Conservation (phyloP, 2,797 vertebrate species). For the Pseudocheirus occidentalis region DNA sequence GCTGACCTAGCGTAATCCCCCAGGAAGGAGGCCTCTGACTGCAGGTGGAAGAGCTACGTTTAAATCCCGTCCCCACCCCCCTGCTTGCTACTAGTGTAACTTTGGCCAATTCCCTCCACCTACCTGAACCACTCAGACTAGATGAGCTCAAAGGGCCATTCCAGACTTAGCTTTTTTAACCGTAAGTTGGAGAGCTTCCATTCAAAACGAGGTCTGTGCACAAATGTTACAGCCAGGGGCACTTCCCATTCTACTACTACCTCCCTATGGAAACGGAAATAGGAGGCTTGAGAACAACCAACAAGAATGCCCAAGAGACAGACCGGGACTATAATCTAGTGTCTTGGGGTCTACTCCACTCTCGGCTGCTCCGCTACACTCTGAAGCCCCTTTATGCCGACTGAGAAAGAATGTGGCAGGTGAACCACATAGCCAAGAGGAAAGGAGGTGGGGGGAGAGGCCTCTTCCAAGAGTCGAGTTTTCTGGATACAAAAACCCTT, state of each 20-base stretch:
- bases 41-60: neutral
- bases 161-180: neutral
- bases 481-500: neutral
- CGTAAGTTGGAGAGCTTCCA: neutral
- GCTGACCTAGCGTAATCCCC: neutral
- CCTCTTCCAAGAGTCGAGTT: neutral
- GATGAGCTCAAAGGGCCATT: neutral
- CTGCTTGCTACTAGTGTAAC: neutral
- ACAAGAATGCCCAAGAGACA: neutral
- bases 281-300: neutral
- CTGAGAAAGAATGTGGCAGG: neutral
- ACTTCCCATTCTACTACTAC: neutral
- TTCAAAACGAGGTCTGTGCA: neutral
- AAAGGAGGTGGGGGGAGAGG: neutral
- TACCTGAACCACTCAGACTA: neutral
- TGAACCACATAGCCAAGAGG: neutral
- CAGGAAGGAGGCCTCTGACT: neutral
- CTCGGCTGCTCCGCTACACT: neutral
- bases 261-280: no score
- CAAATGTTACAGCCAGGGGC: neutral
- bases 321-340: no score
- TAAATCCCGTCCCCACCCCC: neutral
- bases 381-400: neutral
- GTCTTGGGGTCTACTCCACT: neutral
- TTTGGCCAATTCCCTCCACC: neutral